Base-by-base conservation (phyloP, 2,113 vertebrate species). In the Osmerus mordax region DNA sequence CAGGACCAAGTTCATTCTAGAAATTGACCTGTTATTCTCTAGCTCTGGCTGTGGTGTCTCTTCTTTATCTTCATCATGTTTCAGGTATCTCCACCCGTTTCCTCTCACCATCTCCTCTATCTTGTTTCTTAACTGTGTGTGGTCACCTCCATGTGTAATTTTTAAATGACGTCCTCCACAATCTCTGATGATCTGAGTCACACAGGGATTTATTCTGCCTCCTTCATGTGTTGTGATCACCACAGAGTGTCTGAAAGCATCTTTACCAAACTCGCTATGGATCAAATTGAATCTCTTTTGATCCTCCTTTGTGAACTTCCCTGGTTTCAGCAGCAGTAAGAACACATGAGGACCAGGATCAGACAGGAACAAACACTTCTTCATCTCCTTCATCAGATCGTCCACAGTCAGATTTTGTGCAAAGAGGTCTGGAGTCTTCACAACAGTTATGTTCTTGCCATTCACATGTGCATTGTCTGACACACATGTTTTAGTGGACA, bases 1-100 rank as follows among this genome's bases (percentile, higher is more conserved):
- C 7, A 87, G 5, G 0, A 83, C 82, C 21, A 86, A 7, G 70
- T 85, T 85, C 58, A 71, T 23, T 32, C 58, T 15, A 85, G 36
- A 8, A 19, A 41, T 66, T n/a, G n/a, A n/a, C n/a, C n/a, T n/a
- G 18, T 5, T 21, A 8, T 14, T 19, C n/a, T 52, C 16, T 51
- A n/a, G n/a, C 11, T 28, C 16, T 51, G 47, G n/a, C 13, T 28
- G 60, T 64, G 2, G 61, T 28, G 25, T 28, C 25, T n/a, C 25
- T 28, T 28, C 25, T 28, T 28, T 28, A 5, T 19, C 41, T 7
- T 73, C 36, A 32, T 53, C 66, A 1, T 60, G 76, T n/a, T 4
- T 79, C 3, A 86, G 55, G 67, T 79, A 54, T n/a, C 3, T 16
- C 4, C 77, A 55, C 9, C 18, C 23, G 54, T 85, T 84, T 29